Percentiles rank a stretch among this genome's conserved stretches.
phyloP scores from a whole-genome alignment of 2,797 vertebrate genomes.

The Phataginus tetradactyla region DNA sequence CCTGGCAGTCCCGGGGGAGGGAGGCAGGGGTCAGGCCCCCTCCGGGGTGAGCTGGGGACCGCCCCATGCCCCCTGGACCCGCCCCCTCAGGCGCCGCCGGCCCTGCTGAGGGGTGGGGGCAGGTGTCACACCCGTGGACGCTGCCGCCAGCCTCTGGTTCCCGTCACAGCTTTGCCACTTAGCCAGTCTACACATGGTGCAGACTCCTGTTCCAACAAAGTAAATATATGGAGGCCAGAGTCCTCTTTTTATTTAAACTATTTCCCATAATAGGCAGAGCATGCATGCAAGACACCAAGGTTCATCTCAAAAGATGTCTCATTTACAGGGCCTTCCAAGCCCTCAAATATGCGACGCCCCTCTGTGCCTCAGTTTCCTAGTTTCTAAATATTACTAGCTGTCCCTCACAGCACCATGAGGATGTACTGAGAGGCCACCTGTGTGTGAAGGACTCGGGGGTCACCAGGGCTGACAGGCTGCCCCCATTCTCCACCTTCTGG shows the following conservation, averaged over 20 bases:
- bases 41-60: too few species aligned
- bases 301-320: neutral
- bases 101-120: neutral
- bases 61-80: neutral
- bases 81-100: neutral
- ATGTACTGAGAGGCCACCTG: neutral
- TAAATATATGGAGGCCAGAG: neutral
- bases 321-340: neutral
- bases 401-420: neutral
- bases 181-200: neutral
- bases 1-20: too few species aligned
- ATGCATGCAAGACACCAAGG: neutral
- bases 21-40: too few species aligned
- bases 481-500: neutral
- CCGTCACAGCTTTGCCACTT: neutral
- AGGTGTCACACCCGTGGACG: neutral
- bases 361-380: conserved; percentile 22
- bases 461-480: neutral
- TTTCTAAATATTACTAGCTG: neutral
- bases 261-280: conserved; percentile 11
- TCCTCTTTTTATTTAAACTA: conserved; percentile 23
- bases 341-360: neutral
- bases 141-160: neutral
- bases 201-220: neutral
- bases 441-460: neutral